These are phyloP conservation scores for Xenopus laevis DNA, from an alignment of 2,113 vertebrate species.

Conservation along the genomic window DNA sequence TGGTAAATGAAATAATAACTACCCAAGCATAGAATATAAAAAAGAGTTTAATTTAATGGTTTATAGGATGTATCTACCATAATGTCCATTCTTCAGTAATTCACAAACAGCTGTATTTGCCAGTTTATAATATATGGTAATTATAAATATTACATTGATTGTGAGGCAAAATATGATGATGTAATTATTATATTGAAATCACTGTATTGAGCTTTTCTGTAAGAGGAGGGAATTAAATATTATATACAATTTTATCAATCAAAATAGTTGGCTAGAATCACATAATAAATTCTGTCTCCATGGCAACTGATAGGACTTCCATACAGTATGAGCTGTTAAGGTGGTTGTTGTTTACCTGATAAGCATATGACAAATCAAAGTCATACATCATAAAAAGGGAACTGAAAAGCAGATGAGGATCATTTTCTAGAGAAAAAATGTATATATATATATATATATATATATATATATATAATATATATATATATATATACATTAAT, in stretches of 20 bases:
- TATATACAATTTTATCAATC: slow-evolving; percentile 16
- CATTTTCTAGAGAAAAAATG: too few species aligned
- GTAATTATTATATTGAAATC: background rate
- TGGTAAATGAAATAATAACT: background rate
- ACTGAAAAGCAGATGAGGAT: background rate
- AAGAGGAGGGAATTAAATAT: slow-evolving; percentile 30
- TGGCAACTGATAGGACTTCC: slow-evolving; percentile 13
- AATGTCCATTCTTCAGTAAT: background rate
- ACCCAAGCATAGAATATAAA: background rate
- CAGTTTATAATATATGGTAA: slow-evolving; percentile 15
- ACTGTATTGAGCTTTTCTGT: slow-evolving; percentile 21
- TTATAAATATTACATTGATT: background rate
- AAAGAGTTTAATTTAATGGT: background rate
- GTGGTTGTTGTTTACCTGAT: slow-evolving; percentile 20
- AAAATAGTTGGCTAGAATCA: slow-evolving; percentile 6
- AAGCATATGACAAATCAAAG: slow-evolving; percentile 20
- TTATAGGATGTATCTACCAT: background rate
- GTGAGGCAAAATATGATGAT: slow-evolving; percentile 7
- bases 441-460: too few species aligned
- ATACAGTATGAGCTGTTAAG: slow-evolving; percentile 15
- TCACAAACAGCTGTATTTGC: background rate
- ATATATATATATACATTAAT: too few species aligned
- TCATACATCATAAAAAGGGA: background rate
- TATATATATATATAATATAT: too few species aligned
- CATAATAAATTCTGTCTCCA: slow-evolving; percentile 32